Evolutionary conservation across 2,797 vertebrate species (phyloP).

Genomic region (Eleutherodactylus coqui): DNA sequence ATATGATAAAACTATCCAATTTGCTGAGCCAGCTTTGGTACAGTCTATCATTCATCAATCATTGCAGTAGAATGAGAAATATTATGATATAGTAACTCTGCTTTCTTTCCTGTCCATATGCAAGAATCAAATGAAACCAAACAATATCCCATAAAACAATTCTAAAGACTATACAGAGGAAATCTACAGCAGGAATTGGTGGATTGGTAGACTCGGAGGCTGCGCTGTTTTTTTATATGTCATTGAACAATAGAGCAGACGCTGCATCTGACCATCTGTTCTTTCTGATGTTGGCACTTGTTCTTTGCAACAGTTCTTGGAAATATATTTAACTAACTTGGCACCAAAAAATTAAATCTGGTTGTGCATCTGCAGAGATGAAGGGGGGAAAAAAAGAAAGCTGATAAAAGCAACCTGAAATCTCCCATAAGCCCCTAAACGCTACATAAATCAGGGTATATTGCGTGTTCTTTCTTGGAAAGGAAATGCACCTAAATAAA

Average conservation of each 20-base stretch:
- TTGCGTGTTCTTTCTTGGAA: conserved; percentile 34
- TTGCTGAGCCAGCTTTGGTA: not conserved
- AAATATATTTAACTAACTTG: conserved; percentile 64
- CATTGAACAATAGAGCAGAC: conserved; percentile 62
- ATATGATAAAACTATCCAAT: not conserved
- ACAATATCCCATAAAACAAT: conserved; percentile 13
- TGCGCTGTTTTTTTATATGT: conserved; percentile 47
- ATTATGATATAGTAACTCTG: not conserved
- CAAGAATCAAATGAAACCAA: not conserved
- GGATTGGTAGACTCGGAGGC: conserved; percentile 21
- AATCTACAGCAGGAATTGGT: conserved; percentile 20
- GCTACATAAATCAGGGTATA: conserved; percentile 42
- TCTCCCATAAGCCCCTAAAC: conserved; percentile 36
- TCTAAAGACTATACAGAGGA: not conserved
- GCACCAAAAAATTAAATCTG: conserved; percentile 57
- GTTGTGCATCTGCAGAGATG: conserved; percentile 61
- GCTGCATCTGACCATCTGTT: conserved; percentile 62
- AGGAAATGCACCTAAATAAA: conserved; percentile 26
- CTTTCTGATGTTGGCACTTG: conserved; percentile 55
- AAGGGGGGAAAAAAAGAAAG: conserved; percentile 18
- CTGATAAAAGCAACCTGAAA: conserved; percentile 44
- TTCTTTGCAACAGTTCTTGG: conserved; percentile 59
- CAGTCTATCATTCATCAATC: not conserved
- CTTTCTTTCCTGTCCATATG: not conserved
- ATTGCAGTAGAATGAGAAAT: not conserved